Conservation (phyloP, 2,113 vertebrate genomes). For the Myiopsitta monachus region DNA sequence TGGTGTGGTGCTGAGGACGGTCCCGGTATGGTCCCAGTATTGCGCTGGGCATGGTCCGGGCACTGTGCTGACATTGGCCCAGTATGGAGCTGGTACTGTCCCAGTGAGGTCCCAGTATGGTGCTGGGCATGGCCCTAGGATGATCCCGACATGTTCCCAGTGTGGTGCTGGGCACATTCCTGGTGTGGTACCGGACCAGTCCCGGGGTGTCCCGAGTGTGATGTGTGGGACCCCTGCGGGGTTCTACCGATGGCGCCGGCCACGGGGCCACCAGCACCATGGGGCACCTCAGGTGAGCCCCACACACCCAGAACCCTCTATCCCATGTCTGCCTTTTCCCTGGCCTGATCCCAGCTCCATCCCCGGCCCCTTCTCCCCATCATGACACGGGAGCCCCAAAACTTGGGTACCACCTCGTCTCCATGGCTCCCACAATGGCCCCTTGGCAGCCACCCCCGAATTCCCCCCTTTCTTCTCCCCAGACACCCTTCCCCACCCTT, state of each 20-base stretch:
- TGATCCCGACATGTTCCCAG: background rate
- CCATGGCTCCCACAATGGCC: accelerated
- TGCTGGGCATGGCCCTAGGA: background rate
- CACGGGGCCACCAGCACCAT: accelerated
- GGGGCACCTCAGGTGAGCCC: background rate
- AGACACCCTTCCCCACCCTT: background rate
- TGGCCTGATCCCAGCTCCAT: accelerated
- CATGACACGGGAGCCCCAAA: accelerated
- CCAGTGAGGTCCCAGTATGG: background rate
- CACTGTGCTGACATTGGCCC: background rate
- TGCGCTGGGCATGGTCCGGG: too few relatives aligned
- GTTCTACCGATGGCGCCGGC: background rate
- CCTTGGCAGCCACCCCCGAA: background rate
- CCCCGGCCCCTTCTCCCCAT: background rate
- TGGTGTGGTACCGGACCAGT: accelerated
- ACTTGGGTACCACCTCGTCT: background rate
- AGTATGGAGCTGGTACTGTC: accelerated
- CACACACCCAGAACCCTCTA: background rate
- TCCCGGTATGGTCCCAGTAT: background rate
- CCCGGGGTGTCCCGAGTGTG: background rate
- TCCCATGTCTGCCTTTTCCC: background rate
- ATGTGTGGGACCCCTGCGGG: accelerated
- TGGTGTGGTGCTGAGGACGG: background rate
- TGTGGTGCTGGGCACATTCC: background rate
- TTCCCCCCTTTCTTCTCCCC: too few relatives aligned